Evolutionary conservation across 2,797 vertebrate genomes (phyloP).

Genomic region (Podarcis lilfordi): DNA sequence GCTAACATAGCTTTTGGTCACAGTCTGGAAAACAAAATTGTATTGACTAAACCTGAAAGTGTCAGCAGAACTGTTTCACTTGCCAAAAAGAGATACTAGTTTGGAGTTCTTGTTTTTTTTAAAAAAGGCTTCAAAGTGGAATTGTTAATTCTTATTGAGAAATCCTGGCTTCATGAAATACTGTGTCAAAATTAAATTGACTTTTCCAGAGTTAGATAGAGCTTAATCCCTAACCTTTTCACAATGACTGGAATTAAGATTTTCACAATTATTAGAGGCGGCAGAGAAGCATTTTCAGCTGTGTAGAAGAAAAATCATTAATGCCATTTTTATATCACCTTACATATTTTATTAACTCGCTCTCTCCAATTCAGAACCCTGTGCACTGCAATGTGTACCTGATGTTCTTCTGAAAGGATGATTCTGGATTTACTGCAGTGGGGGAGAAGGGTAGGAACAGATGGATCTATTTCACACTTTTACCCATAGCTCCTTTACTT

Average conservation of each 20-base stretch:
- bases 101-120: too few relatives aligned
- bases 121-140: neutral
- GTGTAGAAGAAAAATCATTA: neutral
- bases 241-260: neutral
- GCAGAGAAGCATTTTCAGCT: neutral
- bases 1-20: neutral
- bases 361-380: neutral
- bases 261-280: neutral
- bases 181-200: conserved; percentile 10
- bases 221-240: conserved; percentile 17
- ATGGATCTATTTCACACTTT: neutral
- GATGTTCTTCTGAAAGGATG: neutral
- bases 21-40: neutral
- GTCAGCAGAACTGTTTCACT: neutral
- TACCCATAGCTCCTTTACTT: neutral
- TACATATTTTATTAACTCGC: neutral
- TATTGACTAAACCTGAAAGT: neutral
- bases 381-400: too few relatives aligned
- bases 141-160: neutral
- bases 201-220: conserved; percentile 9
- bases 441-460: too few relatives aligned
- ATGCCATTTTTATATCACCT: neutral
- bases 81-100: neutral
- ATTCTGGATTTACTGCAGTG: neutral
- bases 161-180: conserved; percentile 17